Conservation (phyloP, 2,888 invertebrate genomes). For the Lasius platythorax region DNA sequence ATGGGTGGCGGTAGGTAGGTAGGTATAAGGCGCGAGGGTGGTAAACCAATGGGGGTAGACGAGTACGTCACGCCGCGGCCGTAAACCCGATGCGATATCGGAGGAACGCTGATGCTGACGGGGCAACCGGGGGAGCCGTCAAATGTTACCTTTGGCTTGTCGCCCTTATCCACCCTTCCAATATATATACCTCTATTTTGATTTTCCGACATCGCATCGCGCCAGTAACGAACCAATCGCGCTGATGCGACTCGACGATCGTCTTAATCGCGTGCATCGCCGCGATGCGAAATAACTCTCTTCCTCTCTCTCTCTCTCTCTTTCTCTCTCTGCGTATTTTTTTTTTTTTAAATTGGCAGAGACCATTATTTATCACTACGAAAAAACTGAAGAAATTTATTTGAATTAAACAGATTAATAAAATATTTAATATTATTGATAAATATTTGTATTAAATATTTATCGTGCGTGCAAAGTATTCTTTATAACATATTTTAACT, state of each 20-base stretch:
- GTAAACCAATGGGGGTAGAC: slow-evolving; percentile 78
- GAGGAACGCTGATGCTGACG: slow-evolving; percentile 84
- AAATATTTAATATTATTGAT: background rate
- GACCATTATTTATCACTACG: background rate
- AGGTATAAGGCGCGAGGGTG: slow-evolving; percentile 75
- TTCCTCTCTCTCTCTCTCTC: too few relatives aligned
- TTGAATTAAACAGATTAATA: background rate
- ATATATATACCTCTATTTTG: slow-evolving; percentile 63
- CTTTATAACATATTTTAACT: background rate
- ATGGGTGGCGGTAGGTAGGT: slow-evolving; percentile 77
- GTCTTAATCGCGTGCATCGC: background rate
- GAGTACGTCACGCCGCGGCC: slow-evolving; percentile 85
- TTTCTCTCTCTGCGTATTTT: too few relatives aligned
- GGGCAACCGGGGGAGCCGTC: slow-evolving; percentile 85
- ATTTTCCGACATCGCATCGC: slow-evolving; percentile 33
- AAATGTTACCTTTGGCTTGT: slow-evolving; percentile 80
- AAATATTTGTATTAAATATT: background rate
- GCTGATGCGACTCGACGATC: background rate
- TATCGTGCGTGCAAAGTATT: background rate
- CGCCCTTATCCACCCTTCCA: slow-evolving; percentile 74
- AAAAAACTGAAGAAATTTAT: background rate
- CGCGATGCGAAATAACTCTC: background rate
- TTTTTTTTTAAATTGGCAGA: too few relatives aligned
- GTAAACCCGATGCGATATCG: slow-evolving; percentile 84
- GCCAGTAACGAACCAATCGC: slow-evolving; percentile 35